Evolutionary conservation across 1,140 invertebrate species (phyloP), one percentile per base, ranked within the genome.

Genomic region (Papilio aristodemus): DNA sequence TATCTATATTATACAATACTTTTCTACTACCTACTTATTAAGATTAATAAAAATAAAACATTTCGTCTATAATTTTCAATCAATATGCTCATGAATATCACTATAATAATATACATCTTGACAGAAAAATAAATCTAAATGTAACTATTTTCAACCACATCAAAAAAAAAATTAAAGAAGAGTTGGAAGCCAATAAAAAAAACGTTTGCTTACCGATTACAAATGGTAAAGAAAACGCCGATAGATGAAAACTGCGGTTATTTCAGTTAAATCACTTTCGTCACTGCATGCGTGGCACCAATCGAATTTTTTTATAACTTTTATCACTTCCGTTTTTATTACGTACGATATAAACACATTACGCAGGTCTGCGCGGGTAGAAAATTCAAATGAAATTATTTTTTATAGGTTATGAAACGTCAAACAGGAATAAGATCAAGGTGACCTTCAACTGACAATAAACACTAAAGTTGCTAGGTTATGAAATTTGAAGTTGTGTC

Each of bases 311-410:
- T 70, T 71, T 70, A 60, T 75, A 78, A 74, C 66, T 72, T 71
- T 68, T 73, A 69, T 60, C 57, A 64, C 46, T 74, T 75, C 60
- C 41, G 70, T 74, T 70, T 41, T 80, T 81, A 81, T 80, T 85
- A 87, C 75, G 71, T 75, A 72, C 64, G 67, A 75, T 74, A 76
- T 72, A 73, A 71, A 69, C 50, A 76, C 74, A 80, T 76, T 80
- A 81, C 77, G 76, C 83, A 83, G 82, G 85, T 80, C 81, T 86
- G 71, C 76, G 86, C 86, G 87, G 87, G 86, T 90, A 90, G 85
- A 75, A 83, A 79, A 80, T 87, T 83, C 76, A 83, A 88, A 85
- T 76, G 71, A 79, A 80, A 85, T 82, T 87, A 84, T 75, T 79
- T 78, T 82, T 84, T 78, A 71, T 74, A 79, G 77, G 78, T 85